Conservation (phyloP, 2,113 vertebrate genomes). For the Xiphias gladius region DNA sequence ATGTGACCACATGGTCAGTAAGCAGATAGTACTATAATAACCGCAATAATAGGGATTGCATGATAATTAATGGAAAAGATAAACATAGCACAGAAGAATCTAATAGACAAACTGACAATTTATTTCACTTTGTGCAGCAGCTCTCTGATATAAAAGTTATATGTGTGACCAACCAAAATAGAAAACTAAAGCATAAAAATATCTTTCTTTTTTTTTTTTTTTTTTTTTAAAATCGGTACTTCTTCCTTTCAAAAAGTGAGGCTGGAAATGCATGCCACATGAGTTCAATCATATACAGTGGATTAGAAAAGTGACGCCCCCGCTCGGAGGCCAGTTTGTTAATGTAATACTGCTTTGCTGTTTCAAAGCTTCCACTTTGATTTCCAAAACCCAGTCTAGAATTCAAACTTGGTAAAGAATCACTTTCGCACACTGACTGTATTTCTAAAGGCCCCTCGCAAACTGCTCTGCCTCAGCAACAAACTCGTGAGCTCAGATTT, state of each 20-base stretch:
- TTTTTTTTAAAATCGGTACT: not conserved
- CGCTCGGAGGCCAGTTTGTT: not conserved
- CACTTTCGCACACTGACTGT: not conserved
- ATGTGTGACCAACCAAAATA: not conserved
- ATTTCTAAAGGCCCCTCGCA: not conserved
- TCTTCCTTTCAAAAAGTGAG: not conserved
- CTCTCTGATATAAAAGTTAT: not conserved
- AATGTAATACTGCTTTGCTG: not conserved
- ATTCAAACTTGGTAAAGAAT: not conserved
- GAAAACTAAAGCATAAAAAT: too few species aligned
- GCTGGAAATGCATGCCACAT: not conserved
- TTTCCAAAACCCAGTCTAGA: not conserved
- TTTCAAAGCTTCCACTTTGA: too few species aligned
- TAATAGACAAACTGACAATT: not conserved
- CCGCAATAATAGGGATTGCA: not conserved
- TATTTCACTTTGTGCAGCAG: not conserved
- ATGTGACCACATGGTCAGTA: not conserved
- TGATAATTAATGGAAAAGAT: not conserved
- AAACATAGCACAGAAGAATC: not conserved
- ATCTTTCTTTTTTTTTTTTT: not conserved
- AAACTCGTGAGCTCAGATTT: conserved; percentile 1
- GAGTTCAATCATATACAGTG: not conserved
- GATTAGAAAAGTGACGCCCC: not conserved
- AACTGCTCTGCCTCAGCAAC: not conserved
- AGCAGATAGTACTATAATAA: not conserved